These are phyloP conservation scores for Porites australiensis DNA, from an alignment of 64 coral and sea anemone species.

Conservation along the genomic window DNA sequence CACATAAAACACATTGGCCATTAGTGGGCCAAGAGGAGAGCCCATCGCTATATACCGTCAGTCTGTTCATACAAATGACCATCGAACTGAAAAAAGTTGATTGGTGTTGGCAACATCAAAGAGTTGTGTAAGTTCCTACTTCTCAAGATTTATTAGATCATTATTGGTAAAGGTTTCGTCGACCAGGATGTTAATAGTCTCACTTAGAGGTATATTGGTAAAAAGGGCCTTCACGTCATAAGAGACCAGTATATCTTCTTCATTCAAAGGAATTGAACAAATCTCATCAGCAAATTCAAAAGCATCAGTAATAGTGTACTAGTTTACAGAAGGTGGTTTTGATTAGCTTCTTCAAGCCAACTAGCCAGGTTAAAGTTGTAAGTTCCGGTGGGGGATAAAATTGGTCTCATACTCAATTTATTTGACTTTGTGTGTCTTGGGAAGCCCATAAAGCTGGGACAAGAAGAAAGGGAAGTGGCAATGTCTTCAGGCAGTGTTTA, in stretches of 20 bases:
- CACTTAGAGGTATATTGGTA: not conserved
- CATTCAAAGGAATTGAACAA: not conserved
- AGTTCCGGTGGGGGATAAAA: too few species aligned
- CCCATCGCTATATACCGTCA: not conserved
- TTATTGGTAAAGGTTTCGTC: constrained; percentile 57
- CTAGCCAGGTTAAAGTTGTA: too few species aligned
- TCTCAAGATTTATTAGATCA: constrained; percentile 61
- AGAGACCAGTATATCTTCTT: not conserved
- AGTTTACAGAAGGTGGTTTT: too few species aligned
- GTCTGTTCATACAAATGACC: not conserved
- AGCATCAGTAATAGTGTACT: not conserved
- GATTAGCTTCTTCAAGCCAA: too few species aligned
- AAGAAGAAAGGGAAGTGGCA: too few species aligned
- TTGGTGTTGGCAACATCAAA: constrained; percentile 41
- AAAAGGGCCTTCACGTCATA: not conserved
- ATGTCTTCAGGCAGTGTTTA: too few species aligned
- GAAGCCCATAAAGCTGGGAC: too few species aligned
- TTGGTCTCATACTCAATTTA: too few species aligned
- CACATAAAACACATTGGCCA: constrained; percentile 36
- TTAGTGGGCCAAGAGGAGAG: constrained; percentile 26
- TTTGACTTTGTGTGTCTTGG: not conserved
- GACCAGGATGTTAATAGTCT: constrained; percentile 30
- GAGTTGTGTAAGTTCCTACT: constrained; percentile 19
- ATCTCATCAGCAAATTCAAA: not conserved
- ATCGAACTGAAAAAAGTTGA: constrained; percentile 17